Base-by-base conservation (phyloP, 2,797 vertebrate genomes). In the Spheniscus humboldti region DNA sequence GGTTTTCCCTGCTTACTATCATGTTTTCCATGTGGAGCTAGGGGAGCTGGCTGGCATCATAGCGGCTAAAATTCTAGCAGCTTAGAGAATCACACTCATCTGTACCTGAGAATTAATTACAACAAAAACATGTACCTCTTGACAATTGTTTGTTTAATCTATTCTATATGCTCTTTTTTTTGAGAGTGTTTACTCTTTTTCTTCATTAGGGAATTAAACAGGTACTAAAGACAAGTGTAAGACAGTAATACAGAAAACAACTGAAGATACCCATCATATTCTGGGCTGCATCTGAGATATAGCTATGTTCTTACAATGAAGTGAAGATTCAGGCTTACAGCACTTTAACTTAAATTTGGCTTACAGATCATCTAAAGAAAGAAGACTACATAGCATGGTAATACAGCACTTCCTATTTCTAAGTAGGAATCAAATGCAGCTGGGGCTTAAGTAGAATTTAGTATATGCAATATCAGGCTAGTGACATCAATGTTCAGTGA, bases 71-170 rank as follows among this genome's bases (percentile, higher is more conserved):
- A 90, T 94, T 86, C 73, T 33, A 72, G 62, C 56, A 92, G 80
- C 33, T 64, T 88, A 75, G 43, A 63, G 31, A 87, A 74, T 67
- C 52, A 72, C 90, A 93, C 12, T 91, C 22, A 76, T 68, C 20
- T 83, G 31, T 55, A 83, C 33, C 76, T 80, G 56, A 63, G 94
- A 96, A 85, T 90, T 30, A 92, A 78, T 68, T 86, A 53, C 18
- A 77, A 47, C 60, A 86, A 76, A 90, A 72, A 28, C 25, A 85
- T 23, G 10, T 22, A 66, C 72, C 64, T 92, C 79, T 63, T 62
- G 63, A 64, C n/a, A 80, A 86, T 59, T 84, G 80, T 92, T 89
- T 69, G 52, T 50, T 88, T 66, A 63, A 96, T 94, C 69, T 96
- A 41, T 78, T 97, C 56, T 91, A 80, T 60, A 90, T 53, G 41